Base-by-base conservation (phyloP, 2,113 vertebrate genomes). In the Todiramphus chloris region DNA sequence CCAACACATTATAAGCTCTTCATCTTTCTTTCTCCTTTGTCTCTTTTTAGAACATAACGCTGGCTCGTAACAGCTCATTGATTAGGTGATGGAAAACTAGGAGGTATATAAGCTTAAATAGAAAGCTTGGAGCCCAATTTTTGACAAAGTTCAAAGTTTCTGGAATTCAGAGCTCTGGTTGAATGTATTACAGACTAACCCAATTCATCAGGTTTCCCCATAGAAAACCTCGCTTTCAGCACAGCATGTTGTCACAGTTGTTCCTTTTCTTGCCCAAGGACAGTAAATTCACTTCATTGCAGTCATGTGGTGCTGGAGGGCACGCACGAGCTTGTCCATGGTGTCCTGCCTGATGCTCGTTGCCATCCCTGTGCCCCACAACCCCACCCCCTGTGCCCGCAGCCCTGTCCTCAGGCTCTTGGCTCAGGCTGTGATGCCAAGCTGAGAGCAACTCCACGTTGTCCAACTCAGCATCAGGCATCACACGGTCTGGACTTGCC, bases 261-360 rank as follows among this genome's bases (percentile, higher is more conserved):
- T 80, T 67, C 17, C 33, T 59, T 86, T 46, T 74, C 46, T 74
- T 30, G 20, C 39, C 28, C 37, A n/a, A 24, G 37, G 27, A 41
- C 39, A 39, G 27, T 20, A 44, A 46, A 63, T 43, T 46, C 17
- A 10, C 5, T 70, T 44, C n/a, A 28, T 31, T 1, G 1, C 30
- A 13, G 62, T 55, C n/a, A 60, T 9, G 13, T 37, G 50, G 58
- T 44, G 43, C 67, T 24, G 33, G 43, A 46, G n/a, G 44, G 12
- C 0, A 2, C 50, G 27, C 41, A 23, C 3, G 5, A 0, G 3
- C 56, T 50, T 25, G 20, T 3, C 70, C 33, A 5, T 0, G 2
- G 43, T 7, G 11, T 67, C 37, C 44, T 44, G 10, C 0, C 14
- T 3, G 67, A 14, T 2, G 5, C 48, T 8, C 5, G 75, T 37